These are phyloP conservation scores for Babyrousa celebensis DNA, from an alignment of 2,797 vertebrate genomes.

Conservation along the genomic window DNA sequence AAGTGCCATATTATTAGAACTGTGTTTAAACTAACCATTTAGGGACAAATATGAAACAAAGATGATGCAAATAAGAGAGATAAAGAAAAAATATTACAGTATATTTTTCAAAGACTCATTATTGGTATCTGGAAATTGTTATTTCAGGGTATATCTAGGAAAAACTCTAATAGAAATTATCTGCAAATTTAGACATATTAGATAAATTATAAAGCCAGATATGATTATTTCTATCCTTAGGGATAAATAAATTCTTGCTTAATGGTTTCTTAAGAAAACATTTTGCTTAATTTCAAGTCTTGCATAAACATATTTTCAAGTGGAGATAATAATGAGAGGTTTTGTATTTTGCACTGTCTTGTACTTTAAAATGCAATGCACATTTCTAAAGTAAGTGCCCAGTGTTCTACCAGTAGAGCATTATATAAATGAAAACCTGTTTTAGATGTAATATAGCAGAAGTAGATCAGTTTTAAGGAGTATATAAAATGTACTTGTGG, in stretches of 20 bases:
- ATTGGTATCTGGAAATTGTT: neutral
- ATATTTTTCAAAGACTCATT: conserved; percentile 39
- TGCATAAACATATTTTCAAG: conserved; percentile 48
- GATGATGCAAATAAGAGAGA: neutral
- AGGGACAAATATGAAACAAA: neutral
- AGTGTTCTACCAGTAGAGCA: neutral
- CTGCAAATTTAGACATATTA: conserved; percentile 71
- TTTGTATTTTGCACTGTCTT: neutral
- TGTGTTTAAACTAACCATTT: conserved; percentile 48
- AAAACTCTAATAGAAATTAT: conserved; percentile 46
- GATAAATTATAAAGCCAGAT: conserved; percentile 48
- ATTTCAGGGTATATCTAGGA: neutral
- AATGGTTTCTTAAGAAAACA: conserved; percentile 59
- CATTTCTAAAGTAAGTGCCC: conserved; percentile 18
- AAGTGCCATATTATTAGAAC: neutral
- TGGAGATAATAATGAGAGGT: neutral
- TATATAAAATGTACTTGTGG: neutral
- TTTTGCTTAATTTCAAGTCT: conserved; percentile 55
- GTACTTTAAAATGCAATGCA: conserved; percentile 7
- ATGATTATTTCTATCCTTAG: conserved; percentile 66
- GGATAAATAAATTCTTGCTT: conserved; percentile 47
- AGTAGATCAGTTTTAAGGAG: neutral
- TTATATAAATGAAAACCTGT: neutral
- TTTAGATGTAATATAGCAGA: neutral
- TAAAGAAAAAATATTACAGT: neutral